These are phyloP conservation scores for Platysteira castanea DNA, from an alignment of 2,113 vertebrate species.

Conservation along the genomic window DNA sequence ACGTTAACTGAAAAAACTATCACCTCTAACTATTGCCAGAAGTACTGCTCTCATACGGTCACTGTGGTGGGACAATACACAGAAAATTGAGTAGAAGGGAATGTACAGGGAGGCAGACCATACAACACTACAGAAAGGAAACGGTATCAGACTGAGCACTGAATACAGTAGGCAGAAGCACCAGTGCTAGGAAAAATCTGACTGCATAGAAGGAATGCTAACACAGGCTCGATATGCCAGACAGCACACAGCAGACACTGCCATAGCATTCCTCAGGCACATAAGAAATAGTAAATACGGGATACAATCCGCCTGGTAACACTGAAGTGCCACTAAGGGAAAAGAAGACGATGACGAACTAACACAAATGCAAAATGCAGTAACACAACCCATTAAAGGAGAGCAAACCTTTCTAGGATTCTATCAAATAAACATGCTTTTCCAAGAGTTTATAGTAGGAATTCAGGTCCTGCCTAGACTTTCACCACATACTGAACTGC, in stretches of 20 bases:
- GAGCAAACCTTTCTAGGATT: background rate
- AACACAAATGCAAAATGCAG: rapidly evolving
- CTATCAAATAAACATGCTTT: background rate
- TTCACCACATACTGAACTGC: background rate
- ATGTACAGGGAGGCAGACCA: background rate
- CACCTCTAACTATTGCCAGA: background rate
- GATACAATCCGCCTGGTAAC: background rate
- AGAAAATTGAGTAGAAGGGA: background rate
- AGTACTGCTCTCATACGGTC: background rate
- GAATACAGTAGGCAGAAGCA: background rate
- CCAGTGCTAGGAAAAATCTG: background rate
- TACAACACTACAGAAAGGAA: background rate
- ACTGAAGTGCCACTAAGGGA: background rate
- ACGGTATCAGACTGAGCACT: background rate
- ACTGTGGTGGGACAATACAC: background rate
- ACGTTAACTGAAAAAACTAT: background rate
- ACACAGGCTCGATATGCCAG: background rate
- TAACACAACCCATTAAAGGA: background rate
- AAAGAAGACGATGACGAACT: background rate
- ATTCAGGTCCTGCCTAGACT: background rate
- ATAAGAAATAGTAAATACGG: rapidly evolving
- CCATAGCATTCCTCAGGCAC: background rate
- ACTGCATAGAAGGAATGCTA: background rate
- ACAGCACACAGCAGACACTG: background rate
- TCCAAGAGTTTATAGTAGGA: background rate